Percentiles rank a stretch among this genome's conserved stretches.
Conservation (phyloP, 2,113 vertebrate species). For the Cottus gobio region DNA sequence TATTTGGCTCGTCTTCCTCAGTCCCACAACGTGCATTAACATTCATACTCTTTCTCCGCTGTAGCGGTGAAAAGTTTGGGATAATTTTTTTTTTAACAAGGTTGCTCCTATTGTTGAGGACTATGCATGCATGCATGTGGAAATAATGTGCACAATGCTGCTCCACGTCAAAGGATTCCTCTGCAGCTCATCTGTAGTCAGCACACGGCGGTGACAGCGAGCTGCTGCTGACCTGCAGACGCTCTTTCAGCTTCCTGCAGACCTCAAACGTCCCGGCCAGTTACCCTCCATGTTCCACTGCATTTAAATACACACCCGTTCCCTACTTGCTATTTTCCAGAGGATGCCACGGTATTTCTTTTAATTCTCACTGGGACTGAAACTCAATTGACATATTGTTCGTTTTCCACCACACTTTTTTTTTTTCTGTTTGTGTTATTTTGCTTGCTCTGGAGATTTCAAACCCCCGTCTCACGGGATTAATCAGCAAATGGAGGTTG, state of each 20-base stretch:
- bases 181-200: conserved; percentile 29
- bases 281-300: neutral
- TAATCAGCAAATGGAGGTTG: neutral
- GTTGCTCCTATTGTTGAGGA: neutral
- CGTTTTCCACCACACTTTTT: neutral
- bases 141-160: neutral
- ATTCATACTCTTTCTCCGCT: neutral
- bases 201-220: neutral
- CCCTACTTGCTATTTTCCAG: neutral
- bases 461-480: neutral
- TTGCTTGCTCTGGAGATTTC: neutral
- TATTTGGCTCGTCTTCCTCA: conserved; percentile 6
- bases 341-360: neutral
- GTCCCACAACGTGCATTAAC: neutral
- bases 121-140: neutral
- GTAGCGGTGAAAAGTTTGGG: conserved; percentile 1
- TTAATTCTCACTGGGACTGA: neutral
- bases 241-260: conserved; percentile 19
- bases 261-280: neutral
- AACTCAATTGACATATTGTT: neutral
- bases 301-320: neutral
- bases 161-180: conserved; percentile 21
- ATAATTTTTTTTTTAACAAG: neutral
- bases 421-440: neutral
- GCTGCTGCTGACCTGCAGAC: conserved; percentile 25